Percentiles rank a stretch among this genome's conserved stretches.
Evolutionary conservation across 1,140 invertebrate species (phyloP).

Genomic region (Druon quercuslanigerum): DNA sequence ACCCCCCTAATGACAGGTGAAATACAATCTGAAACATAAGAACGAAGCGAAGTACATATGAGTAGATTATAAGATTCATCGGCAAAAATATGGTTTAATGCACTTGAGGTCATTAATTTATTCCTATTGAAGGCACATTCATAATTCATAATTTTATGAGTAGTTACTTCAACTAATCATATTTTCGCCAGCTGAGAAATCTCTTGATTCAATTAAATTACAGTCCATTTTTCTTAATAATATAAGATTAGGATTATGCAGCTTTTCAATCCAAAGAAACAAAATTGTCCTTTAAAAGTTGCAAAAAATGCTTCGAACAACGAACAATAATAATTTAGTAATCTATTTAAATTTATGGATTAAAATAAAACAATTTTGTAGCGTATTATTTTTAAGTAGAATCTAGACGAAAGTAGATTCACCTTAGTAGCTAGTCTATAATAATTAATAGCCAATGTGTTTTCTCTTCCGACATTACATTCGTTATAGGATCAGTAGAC

Average conservation of each 20-base stretch:
- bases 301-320: too few species aligned
- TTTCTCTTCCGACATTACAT: constrained; percentile 14
- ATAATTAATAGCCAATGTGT: constrained; percentile 21
- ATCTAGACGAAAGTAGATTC: neutral
- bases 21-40: neutral
- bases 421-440: neutral
- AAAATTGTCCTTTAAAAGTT: too few species aligned
- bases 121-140: neutral
- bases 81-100: neutral
- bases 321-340: too few species aligned
- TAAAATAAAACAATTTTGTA: neutral
- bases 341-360: too few species aligned
- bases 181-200: too few species aligned
- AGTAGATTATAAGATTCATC: neutral
- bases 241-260: too few species aligned
- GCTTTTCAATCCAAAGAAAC: too few species aligned
- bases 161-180: too few species aligned
- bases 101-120: neutral
- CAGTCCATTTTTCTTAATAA: too few species aligned
- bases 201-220: too few species aligned
- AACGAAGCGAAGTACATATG: neutral
- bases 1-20: neutral
- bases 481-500: constrained; percentile 5
- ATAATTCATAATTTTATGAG: too few species aligned
- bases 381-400: neutral